Percentiles rank a stretch among this genome's conserved stretches.
Evolutionary conservation across 2,888 invertebrate genomes (phyloP).

Genomic region (Apotomis capreana): DNA sequence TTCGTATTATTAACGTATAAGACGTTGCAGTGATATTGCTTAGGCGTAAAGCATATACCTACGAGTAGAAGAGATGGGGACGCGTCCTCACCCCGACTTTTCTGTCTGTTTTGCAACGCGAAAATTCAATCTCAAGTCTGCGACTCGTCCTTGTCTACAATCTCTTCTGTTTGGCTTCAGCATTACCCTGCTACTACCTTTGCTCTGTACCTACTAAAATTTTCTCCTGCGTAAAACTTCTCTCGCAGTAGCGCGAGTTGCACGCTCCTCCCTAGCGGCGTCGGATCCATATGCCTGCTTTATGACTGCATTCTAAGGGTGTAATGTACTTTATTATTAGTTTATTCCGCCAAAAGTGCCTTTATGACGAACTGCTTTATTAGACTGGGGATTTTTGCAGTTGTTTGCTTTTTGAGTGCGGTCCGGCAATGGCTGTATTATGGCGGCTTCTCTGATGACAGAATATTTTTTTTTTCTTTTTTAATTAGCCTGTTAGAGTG

Average conservation of each 20-base stretch:
- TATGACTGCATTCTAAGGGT: slow-evolving; percentile 53
- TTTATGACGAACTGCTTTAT: slow-evolving; percentile 33
- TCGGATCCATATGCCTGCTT: slow-evolving; percentile 63
- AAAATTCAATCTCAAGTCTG: no score
- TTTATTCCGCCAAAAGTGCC: slow-evolving; percentile 30
- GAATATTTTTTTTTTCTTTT: no score
- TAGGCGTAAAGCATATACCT: no score
- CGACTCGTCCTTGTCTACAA: no score
- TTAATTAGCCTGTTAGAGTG: no score
- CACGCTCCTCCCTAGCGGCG: slow-evolving; percentile 41
- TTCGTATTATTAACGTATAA: no score
- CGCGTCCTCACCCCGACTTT: no score
- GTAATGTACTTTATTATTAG: slow-evolving; percentile 40
- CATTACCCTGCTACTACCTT: no score
- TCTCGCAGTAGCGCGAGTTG: not conserved
- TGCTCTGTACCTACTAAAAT: not conserved
- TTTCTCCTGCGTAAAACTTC: not conserved
- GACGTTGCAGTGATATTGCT: no score
- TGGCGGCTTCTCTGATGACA: not conserved
- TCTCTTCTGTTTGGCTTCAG: no score
- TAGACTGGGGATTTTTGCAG: slow-evolving; percentile 12
- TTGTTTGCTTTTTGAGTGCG: slow-evolving; percentile 1
- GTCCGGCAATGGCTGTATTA: slow-evolving; percentile 1
- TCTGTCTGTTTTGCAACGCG: no score
- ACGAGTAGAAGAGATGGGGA: no score